phyloP scores from a whole-genome alignment of 2,888 invertebrate genomes.

The Cosmia pyralina region DNA sequence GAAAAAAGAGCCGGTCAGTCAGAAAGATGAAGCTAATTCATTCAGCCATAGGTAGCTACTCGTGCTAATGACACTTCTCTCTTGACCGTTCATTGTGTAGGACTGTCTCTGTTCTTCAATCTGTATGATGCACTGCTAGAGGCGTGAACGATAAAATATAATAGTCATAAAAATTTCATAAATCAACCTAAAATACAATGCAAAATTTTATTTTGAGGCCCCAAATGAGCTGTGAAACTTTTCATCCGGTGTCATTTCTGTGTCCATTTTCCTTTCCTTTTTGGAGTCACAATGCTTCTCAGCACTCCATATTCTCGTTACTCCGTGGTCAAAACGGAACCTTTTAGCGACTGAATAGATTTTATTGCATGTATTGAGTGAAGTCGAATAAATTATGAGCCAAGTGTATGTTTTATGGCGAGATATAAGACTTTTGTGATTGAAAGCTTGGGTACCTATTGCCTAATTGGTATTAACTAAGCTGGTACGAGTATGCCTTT shows the following conservation, averaged over 20 bases:
- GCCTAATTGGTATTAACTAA: conserved; percentile 41
- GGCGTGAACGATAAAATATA: not conserved
- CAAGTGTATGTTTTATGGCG: conserved; percentile 54
- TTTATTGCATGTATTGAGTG: conserved; percentile 68
- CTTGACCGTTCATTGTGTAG: too few species aligned
- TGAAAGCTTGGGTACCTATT: not conserved
- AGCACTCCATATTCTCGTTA: conserved; percentile 11
- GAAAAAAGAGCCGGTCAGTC: not conserved
- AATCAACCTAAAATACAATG: not conserved
- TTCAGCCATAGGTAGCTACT: not conserved
- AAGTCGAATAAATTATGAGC: conserved; percentile 55
- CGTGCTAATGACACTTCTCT: not conserved
- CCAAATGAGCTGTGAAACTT: not conserved
- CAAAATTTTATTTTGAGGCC: not conserved
- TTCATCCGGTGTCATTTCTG: not conserved
- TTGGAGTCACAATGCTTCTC: not conserved
- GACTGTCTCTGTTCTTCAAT: too few species aligned
- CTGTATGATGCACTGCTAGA: not conserved
- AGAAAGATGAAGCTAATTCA: not conserved
- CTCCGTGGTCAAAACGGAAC: conserved; percentile 59
- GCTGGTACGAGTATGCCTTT: conserved; percentile 1
- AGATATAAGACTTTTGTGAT: conserved; percentile 43
- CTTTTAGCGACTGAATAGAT: conserved; percentile 76
- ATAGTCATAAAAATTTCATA: too few species aligned
- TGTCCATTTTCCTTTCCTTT: not conserved